Percentiles rank a stretch among this genome's conserved stretches.
Evolutionary conservation across 2,888 invertebrate species (phyloP).

Genomic region (Euplagia quadripunctaria): DNA sequence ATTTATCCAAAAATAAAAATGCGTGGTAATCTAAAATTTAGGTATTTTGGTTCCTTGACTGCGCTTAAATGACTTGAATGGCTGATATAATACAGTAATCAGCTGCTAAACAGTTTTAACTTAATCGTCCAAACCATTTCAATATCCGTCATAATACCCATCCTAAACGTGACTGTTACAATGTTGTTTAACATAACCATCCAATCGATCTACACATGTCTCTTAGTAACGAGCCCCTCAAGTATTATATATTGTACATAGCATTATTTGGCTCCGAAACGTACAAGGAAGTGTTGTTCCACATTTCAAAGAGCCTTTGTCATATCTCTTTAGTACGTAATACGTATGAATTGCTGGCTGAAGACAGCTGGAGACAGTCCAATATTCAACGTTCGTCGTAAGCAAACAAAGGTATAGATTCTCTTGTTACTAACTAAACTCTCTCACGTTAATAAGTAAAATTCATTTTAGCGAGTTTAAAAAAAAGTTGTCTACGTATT

Average conservation of each 20-base stretch:
- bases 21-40: too few relatives aligned
- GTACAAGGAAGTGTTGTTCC: constrained; percentile 32
- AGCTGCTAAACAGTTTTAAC: background rate
- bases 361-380: constrained; percentile 42
- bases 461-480: background rate
- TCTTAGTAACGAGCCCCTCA: constrained; percentile 12
- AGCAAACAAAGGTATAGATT: constrained; percentile 31
- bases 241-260: constrained; percentile 36
- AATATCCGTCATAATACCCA: background rate
- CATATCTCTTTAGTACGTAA: constrained; percentile 41
- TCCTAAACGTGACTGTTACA: background rate
- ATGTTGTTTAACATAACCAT: constrained; percentile 9
- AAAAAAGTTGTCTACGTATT: background rate
- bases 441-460: constrained; percentile 4
- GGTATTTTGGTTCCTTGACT: too few relatives aligned
- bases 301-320: constrained; percentile 45
- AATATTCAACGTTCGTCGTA: constrained; percentile 36
- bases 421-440: constrained; percentile 4
- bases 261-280: constrained; percentile 32
- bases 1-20: too few relatives aligned
- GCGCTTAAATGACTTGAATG: too few relatives aligned
- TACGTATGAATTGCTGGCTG: constrained; percentile 38
- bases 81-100: too few relatives aligned
- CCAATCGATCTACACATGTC: constrained; percentile 2
- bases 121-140: background rate